phyloP scores from a whole-genome alignment of 2,113 vertebrate species.

The Phrynosoma blainvillii region DNA sequence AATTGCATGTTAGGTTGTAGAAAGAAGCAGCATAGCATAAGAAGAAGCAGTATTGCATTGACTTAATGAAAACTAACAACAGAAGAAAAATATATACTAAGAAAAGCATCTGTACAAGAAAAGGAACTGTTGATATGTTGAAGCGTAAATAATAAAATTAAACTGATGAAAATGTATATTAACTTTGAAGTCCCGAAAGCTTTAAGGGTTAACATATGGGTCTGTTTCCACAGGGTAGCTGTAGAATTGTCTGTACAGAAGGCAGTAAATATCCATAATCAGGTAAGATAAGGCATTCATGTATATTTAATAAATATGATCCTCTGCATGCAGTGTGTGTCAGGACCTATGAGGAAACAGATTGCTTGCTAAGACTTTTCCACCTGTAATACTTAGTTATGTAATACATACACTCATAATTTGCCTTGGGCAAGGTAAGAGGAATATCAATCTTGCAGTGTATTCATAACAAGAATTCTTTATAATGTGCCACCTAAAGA shows the following conservation, averaged over 20 bases:
- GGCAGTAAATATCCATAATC: conserved; percentile 21
- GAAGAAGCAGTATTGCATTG: not conserved
- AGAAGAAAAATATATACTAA: not conserved
- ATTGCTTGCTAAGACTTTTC: conserved; percentile 17
- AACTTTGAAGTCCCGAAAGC: conserved; percentile 27
- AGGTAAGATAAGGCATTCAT: not conserved
- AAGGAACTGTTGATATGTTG: conserved; percentile 3
- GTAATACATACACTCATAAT: conserved; percentile 6
- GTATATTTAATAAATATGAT: conserved; percentile 13
- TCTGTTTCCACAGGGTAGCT: not conserved
- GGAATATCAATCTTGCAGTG: not conserved
- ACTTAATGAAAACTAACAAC: not conserved
- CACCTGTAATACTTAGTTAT: conserved; percentile 12
- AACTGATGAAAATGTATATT: conserved; percentile 24
- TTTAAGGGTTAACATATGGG: conserved; percentile 20
- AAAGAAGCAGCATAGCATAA: not conserved
- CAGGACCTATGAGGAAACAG: conserved; percentile 13
- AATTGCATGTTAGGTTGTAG: not conserved
- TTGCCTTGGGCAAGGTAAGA: conserved; percentile 23
- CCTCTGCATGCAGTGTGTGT: not conserved
- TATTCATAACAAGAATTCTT: not conserved
- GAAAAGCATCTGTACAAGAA: not conserved
- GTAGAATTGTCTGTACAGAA: not conserved
- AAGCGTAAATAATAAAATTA: conserved; percentile 21
- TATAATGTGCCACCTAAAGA: not conserved